Base-by-base conservation (phyloP, 2,113 vertebrate species). In the Lophochroa leadbeateri region DNA sequence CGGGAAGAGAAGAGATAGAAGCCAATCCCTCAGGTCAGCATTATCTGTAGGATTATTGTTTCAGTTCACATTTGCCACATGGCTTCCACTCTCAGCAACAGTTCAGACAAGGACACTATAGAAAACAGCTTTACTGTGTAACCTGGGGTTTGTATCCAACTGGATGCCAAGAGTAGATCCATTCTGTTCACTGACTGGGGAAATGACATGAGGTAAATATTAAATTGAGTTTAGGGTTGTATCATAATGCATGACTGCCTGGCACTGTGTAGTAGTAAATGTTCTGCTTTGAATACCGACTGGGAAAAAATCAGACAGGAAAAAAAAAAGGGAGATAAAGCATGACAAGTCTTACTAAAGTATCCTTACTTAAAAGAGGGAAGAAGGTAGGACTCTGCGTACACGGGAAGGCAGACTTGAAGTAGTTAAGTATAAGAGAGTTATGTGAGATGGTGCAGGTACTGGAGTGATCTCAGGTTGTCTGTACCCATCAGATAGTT, bases 11-110 rank as follows among this genome's bases (percentile, higher is more conserved):
- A 47, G 63, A 79, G 60, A 33, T 28, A 63, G 75, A 91, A 88
- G 68, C 20, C 75, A 92, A 1, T 81, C 50, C 71, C 47, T 88
- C 16, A 7, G 55, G 86, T 64, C 43, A 92, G 39, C 50, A 33
- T 31, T 90, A 8, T 60, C 64, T 75, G 44, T 88, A 64, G 72
- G 76, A 79, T 86, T 82, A 88, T 61, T 71, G n/a, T 82, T 88
- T 88, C 69, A 74, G 93, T 92, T 80, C 17, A 50, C 29, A 60
- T 83, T 90, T 86, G 41, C 69, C 70, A 82, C 72, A 25, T 47
- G 50, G 27, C 65, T 96, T 86, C 65, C 17, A 41, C 9, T 83
- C 57, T 82, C 83, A 82, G 80, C 44, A 84, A 53, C 72, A 64
- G 46, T 91, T 94, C 92, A 92, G 52, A 24, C 28, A 69, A 58